Percentiles rank a stretch among this genome's conserved stretches.
Evolutionary conservation across 2,888 invertebrate species (phyloP).

Genomic region (Sarcophaga variegata): DNA sequence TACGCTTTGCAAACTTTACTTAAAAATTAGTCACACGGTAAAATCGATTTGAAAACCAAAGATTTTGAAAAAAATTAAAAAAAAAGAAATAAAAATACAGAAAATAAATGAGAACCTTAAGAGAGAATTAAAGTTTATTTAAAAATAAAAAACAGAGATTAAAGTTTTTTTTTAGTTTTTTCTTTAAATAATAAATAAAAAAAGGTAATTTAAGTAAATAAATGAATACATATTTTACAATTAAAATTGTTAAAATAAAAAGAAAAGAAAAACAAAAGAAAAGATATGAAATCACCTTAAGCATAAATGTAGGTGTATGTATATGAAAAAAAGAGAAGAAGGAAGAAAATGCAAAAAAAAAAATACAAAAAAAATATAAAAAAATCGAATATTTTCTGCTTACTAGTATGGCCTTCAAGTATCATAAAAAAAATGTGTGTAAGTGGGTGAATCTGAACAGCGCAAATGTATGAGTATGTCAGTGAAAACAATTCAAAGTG

Average conservation of each 20-base stretch:
- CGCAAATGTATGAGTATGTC: too few species aligned
- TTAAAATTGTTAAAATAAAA: neutral
- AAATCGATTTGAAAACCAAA: constrained; percentile 56
- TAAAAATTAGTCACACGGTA: constrained; percentile 52
- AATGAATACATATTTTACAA: neutral
- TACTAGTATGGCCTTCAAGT: constrained; percentile 57
- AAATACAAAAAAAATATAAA: constrained; percentile 1
- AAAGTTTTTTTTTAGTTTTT: neutral
- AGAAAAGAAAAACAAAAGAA: constrained; percentile 14
- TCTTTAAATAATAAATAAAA: neutral
- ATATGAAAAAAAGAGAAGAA: too few species aligned
- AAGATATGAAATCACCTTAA: neutral
- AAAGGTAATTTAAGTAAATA: constrained; percentile 37
- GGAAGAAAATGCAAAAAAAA: constrained; percentile 9
- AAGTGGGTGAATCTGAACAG: neutral
- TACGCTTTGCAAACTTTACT: constrained; percentile 57
- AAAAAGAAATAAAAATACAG: neutral
- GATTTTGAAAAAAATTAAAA: neutral
- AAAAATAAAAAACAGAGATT: constrained; percentile 4
- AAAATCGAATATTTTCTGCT: constrained; percentile 61
- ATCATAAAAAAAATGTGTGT: constrained; percentile 1
- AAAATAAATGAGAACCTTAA: constrained; percentile 46
- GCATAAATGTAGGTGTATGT: neutral
- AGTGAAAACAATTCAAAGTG: too few species aligned
- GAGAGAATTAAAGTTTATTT: constrained; percentile 1